phyloP scores from a whole-genome alignment of 1,140 invertebrate genomes.

The Pseudobourletiella spinata region DNA sequence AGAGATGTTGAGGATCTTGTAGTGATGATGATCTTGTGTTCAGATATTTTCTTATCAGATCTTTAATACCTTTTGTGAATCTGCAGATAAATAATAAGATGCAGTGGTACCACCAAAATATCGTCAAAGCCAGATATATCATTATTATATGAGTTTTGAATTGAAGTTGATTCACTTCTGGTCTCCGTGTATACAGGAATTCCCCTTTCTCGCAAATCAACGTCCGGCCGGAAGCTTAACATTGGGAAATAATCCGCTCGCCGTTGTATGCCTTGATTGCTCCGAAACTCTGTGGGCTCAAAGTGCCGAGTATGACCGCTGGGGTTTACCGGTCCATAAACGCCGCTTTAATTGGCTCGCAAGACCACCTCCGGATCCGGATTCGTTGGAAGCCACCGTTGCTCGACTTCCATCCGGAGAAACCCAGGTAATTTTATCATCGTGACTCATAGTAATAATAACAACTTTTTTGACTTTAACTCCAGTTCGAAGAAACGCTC shows the following conservation, averaged over 20 bases:
- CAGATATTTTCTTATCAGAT: too few relatives aligned
- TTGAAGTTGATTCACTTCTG: too few relatives aligned
- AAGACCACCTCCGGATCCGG: conserved; percentile 75
- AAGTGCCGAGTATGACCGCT: conserved; percentile 75
- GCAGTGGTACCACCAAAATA: too few relatives aligned
- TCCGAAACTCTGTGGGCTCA: conserved; percentile 76
- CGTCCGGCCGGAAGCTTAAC: conserved; percentile 71
- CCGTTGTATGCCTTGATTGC: conserved; percentile 85
- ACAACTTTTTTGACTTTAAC: background rate
- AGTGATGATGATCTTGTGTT: too few relatives aligned
- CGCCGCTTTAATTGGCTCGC: conserved; percentile 86
- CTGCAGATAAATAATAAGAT: too few relatives aligned
- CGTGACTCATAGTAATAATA: background rate
- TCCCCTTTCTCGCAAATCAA: conserved; percentile 60
- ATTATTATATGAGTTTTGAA: too few relatives aligned
- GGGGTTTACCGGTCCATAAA: conserved; percentile 76
- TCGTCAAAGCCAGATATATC: too few relatives aligned
- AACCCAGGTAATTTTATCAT: conserved; percentile 36
- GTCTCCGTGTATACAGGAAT: conserved; percentile 42
- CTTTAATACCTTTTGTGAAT: too few relatives aligned
- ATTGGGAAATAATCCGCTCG: conserved; percentile 79
- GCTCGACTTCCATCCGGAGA: conserved; percentile 70
- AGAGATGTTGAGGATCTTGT: too few relatives aligned
- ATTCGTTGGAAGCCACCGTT: conserved; percentile 67
- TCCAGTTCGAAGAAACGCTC: background rate